Conservation (phyloP, 2,113 vertebrate genomes). For the Nymphicus hollandicus region DNA sequence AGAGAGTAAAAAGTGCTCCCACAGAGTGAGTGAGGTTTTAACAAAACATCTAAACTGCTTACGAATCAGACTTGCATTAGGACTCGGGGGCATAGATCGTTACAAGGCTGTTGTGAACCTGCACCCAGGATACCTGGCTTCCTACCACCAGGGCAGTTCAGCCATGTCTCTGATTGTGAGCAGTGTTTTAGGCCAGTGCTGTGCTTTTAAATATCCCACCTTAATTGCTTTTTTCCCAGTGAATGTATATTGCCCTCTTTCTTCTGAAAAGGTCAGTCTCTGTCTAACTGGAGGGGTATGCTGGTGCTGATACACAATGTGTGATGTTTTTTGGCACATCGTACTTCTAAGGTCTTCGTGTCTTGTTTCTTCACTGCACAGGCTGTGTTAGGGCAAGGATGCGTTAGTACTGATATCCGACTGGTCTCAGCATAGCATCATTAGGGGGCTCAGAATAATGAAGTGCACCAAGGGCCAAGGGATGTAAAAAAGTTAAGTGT, state of each 20-base stretch:
- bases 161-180: background rate
- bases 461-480: background rate
- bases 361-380: background rate
- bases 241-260: background rate
- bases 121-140: background rate
- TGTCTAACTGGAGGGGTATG: background rate
- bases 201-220: background rate
- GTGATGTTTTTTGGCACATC: background rate
- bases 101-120: background rate
- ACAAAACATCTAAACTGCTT: background rate
- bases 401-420: background rate
- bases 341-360: background rate
- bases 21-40: background rate
- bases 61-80: background rate
- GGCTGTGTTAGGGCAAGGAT: background rate
- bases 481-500: background rate
- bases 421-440: background rate
- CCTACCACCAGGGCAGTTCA: background rate
- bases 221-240: background rate
- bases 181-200: background rate
- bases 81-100: accelerated
- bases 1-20: background rate
- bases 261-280: background rate
- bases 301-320: background rate
- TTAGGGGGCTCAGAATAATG: background rate